Base-by-base conservation (phyloP, 1,140 invertebrate species). In the Choristoneura fumiferana region DNA sequence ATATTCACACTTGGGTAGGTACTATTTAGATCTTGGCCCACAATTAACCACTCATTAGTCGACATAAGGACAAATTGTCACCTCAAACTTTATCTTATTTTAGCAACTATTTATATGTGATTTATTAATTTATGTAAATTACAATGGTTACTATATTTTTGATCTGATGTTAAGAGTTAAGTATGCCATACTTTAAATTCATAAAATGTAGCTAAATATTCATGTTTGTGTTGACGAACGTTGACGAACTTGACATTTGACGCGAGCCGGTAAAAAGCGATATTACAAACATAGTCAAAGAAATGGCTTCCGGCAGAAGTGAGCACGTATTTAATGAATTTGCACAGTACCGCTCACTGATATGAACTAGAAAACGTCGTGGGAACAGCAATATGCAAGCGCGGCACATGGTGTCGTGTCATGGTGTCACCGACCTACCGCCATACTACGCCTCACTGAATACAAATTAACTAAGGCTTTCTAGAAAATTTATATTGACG, bases 61-160 rank as follows among this genome's bases (percentile, higher is more conserved):
- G 22, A 6, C 22, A 2, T 3, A 29, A 29, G 22, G 22, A 29
- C 2, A 29, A 29, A 29, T 29, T 29, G 6, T 2, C 6, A 29
- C 6, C 6, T 29, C 22, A 6, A 29, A 29, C 22, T 29, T 29
- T n/a, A n/a, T 29, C 22, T 29, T 2, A 29, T 29, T 29, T 29
- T 29, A 29, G 2, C 22, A 29, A 29, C 22, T 29, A 29, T 29
- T 29, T 29, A 2, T 29, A 6, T 18, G 15, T 56, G 6, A 6
- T 55, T 37, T 36, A 55, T 17, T 36, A 13, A 37, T 55, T 14
- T 49, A 63, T 52, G 49, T 60, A 58, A 62, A 64, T 65, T 38
- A 63, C 8, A 29, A 29, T 6, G 22, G n/a, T n/a, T n/a, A n/a
- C n/a, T 29, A 29, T 29, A 6, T n/a, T n/a, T n/a, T n/a, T n/a